Conservation (phyloP, 2,113 vertebrate species). For the Channa argus region DNA sequence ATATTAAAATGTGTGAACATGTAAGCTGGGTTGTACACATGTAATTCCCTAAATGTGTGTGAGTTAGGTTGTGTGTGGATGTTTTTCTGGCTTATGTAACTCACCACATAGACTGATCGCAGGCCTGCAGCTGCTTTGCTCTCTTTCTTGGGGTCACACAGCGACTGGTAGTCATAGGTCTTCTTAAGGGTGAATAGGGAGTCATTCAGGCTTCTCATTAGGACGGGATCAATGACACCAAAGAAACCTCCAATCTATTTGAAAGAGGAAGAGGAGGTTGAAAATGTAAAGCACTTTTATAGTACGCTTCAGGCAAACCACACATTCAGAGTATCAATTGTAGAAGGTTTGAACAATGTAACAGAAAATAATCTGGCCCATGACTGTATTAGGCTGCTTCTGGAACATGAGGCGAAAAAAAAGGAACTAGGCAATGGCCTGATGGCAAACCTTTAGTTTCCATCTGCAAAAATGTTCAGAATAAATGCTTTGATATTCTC, state of each 20-base stretch:
- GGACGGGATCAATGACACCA: conserved; percentile 90
- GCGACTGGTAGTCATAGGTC: conserved; percentile 95
- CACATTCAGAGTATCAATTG: not conserved
- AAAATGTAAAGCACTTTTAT: not conserved
- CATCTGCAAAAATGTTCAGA: not conserved
- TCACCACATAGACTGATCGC: conserved; percentile 93
- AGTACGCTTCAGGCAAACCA: not conserved
- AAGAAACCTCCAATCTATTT: conserved; percentile 88
- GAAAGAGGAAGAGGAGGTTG: not conserved
- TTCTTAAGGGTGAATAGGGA: conserved; percentile 92
- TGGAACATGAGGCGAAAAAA: no score
- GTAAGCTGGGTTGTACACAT: conserved; percentile 4
- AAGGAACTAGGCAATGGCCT: no score
- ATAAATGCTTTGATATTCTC: not conserved
- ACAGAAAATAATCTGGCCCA: not conserved
- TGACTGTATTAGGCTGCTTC: no score
- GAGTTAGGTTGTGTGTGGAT: conserved; percentile 18
- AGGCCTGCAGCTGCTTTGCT: conserved; percentile 90
- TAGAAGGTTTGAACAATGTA: not conserved
- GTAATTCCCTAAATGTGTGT: conserved; percentile 12
- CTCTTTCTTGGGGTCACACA: conserved; percentile 89
- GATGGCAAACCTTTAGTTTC: not conserved
- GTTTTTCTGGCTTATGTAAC: conserved; percentile 76
- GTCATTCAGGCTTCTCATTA: conserved; percentile 92
- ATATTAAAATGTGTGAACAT: conserved; percentile 43